These are phyloP conservation scores for Erebia ligea DNA, from an alignment of 2,888 invertebrate genomes.

Conservation along the genomic window DNA sequence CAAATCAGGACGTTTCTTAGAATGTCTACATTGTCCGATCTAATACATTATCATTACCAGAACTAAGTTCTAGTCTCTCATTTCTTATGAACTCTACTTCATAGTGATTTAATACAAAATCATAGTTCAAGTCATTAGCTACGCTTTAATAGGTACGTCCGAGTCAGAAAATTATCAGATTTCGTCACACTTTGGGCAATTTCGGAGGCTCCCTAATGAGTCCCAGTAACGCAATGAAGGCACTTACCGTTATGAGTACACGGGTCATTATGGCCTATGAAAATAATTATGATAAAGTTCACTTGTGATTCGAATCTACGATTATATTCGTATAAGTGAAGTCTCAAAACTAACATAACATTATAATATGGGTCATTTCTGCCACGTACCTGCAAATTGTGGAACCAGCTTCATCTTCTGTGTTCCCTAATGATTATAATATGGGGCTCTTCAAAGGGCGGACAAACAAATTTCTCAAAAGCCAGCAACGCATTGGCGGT, in stretches of 20 bases:
- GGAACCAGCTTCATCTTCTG: no score
- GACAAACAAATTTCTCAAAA: no score
- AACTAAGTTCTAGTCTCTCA: not conserved
- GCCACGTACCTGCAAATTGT: not conserved
- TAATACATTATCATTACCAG: not conserved
- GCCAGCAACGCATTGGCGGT: no score
- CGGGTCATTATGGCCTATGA: slow-evolving; percentile 65
- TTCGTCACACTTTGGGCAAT: slow-evolving; percentile 76
- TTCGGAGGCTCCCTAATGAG: slow-evolving; percentile 72
- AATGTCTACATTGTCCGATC: not conserved
- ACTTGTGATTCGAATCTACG: slow-evolving; percentile 50
- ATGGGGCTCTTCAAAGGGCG: no score
- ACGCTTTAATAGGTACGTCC: slow-evolving; percentile 60
- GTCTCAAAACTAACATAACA: not conserved
- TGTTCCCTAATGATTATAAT: no score
- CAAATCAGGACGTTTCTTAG: not conserved
- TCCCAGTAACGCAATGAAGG: slow-evolving; percentile 67
- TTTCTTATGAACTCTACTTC: slow-evolving; percentile 25
- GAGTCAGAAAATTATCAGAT: slow-evolving; percentile 71
- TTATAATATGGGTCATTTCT: no score
- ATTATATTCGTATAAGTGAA: slow-evolving; percentile 9
- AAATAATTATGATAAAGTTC: slow-evolving; percentile 69
- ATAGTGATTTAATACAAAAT: slow-evolving; percentile 25
- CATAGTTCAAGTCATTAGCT: slow-evolving; percentile 50
- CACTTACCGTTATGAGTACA: slow-evolving; percentile 65